Conservation (phyloP, 2,113 vertebrate species). For the Zingel zingel region DNA sequence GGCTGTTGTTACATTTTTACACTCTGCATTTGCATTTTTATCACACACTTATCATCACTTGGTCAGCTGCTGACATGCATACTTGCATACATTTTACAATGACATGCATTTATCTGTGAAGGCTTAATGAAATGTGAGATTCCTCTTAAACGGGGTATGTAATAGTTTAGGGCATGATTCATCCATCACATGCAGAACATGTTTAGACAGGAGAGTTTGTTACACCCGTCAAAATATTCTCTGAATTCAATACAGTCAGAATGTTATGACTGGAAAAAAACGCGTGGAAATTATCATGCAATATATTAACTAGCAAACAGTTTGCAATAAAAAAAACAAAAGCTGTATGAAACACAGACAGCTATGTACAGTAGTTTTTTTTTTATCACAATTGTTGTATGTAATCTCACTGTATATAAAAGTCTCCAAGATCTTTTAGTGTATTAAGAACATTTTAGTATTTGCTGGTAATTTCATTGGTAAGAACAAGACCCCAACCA, state of each 20-base stretch:
- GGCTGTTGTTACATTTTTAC: slow-evolving; percentile 23
- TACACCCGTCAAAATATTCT: slow-evolving; percentile 41
- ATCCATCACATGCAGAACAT: slow-evolving; percentile 54
- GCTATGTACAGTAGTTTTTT: neutral
- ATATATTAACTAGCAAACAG: neutral
- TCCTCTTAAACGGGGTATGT: slow-evolving; percentile 33
- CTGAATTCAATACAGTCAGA: neutral
- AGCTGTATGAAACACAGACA: neutral
- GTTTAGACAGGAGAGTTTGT: slow-evolving; percentile 69
- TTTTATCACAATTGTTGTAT: neutral
- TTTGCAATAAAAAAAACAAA: neutral
- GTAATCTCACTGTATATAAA: neutral
- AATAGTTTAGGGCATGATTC: slow-evolving; percentile 52
- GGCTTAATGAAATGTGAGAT: slow-evolving; percentile 60
- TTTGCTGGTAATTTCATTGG: no score
- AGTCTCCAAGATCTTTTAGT: no score
- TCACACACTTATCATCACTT: slow-evolving; percentile 27
- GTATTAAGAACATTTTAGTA: no score
- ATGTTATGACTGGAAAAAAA: neutral
- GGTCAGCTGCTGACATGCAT: slow-evolving; percentile 14
- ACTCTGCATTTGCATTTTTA: slow-evolving; percentile 13
- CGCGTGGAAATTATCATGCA: neutral
- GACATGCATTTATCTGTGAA: slow-evolving; percentile 52
- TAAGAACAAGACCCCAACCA: no score
- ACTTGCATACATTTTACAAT: slow-evolving; percentile 41